Base-by-base conservation (phyloP, 2,888 invertebrate genomes). In the Siphonodentalium dalli region DNA sequence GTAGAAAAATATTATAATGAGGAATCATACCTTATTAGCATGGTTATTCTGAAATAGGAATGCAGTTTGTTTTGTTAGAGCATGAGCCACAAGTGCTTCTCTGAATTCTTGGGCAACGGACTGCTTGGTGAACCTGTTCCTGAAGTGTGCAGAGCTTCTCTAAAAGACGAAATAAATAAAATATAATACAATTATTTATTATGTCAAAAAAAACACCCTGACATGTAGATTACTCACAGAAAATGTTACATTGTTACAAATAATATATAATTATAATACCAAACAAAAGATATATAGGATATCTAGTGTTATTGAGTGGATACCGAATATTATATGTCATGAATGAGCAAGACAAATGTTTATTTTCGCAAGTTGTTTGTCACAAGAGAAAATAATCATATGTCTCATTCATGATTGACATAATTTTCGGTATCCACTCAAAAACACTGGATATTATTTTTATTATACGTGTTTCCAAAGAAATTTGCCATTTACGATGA, bases 51-150 rank as follows among this genome's bases (percentile, higher is more conserved):
- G 63, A 59, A 76, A 77, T 38, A 78, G 62, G 49, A 75, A 70
- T 37, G 58, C 56, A 4, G 78, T 77, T 24, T 67, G 61, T n/a
- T 64, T 57, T 27, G 68, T 56, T 7, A 54, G 43, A 15, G 75
- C 71, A 59, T 78, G 78, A 7, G 78, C 75, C 27, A 66, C 45
- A 6, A 75, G 63, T 2, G 75, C 58, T 49, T 77, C 75, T 7
- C 72, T 51, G 45, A 77, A 74, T 54, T 78, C 78, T 57, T 75
- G 74, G 8, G 74, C 68, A 6, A 68, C 66, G 13, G 63, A 54
- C 41, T 66, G 68, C 63, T 75, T 73, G 43, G 65, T 63, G 46
- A 66, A 65, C 46, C 67, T 67, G 38, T 66, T 64, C 24, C 71
- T 55, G 45, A 76, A 46, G 6, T 66, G 47, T 23, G 73, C 72